These are phyloP conservation scores for Sweltsa coloradensis DNA, from an alignment of 1,140 invertebrate species.

Conservation along the genomic window DNA sequence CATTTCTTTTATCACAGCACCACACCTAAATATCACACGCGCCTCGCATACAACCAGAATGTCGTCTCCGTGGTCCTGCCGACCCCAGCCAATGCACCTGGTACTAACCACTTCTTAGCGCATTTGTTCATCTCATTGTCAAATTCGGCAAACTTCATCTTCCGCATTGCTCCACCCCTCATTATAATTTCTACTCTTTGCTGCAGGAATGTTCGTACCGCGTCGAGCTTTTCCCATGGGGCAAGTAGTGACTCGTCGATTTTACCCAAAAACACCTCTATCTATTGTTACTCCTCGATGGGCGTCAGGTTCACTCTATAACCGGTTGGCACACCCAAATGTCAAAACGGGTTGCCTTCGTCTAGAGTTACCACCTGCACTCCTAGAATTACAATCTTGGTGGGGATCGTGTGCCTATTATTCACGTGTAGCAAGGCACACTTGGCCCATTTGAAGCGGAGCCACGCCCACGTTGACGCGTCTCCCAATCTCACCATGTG, in stretches of 20 bases:
- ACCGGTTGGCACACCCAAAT: constrained; percentile 23
- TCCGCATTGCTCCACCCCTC: constrained; percentile 17
- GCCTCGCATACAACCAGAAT: too few relatives aligned
- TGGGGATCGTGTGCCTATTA: not conserved
- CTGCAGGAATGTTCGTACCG: constrained; percentile 23
- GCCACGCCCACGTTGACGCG: constrained; percentile 9
- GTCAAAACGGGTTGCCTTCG: constrained; percentile 17
- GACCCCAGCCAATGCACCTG: too few relatives aligned
- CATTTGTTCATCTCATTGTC: constrained; percentile 19
- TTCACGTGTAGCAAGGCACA: constrained; percentile 20
- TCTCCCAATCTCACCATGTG: constrained; percentile 13
- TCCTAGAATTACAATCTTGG: constrained; percentile 12
- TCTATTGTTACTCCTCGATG: constrained; percentile 8
- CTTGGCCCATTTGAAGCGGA: constrained; percentile 21
- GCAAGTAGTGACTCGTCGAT: constrained; percentile 21
- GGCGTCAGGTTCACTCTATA: constrained; percentile 19
- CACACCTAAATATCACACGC: too few relatives aligned
- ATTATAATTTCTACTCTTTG: constrained; percentile 24
- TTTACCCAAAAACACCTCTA: constrained; percentile 12
- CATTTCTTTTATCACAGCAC: too few relatives aligned
- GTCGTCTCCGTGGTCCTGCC: too few relatives aligned
- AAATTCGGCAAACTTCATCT: constrained; percentile 11
- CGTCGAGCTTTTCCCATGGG: constrained; percentile 30
- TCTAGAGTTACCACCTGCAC: constrained; percentile 7
- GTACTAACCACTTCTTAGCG: constrained; percentile 22